Evolutionary conservation across 2,113 vertebrate species (phyloP).

Genomic region (Onychostoma macrolepis): DNA sequence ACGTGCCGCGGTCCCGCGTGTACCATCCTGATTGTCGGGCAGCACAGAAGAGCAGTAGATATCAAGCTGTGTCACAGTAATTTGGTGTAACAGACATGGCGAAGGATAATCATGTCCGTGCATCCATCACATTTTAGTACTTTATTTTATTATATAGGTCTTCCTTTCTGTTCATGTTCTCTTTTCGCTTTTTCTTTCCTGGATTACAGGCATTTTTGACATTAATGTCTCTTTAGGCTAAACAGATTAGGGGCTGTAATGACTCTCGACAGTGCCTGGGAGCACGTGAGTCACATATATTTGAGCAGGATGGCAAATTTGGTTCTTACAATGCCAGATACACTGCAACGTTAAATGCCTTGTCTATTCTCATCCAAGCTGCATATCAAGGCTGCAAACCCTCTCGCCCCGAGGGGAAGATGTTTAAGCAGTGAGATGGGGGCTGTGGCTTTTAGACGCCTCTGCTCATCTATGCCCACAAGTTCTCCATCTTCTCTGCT

Average conservation of each 20-base stretch:
- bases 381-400: constrained; percentile 33
- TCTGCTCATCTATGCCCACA: constrained; percentile 39
- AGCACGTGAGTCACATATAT: constrained; percentile 40
- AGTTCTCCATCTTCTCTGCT: constrained; percentile 29
- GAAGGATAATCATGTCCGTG: neutral
- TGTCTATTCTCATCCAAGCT: constrained; percentile 34
- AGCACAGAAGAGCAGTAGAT: constrained; percentile 11
- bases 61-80: constrained; percentile 29
- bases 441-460: constrained; percentile 55
- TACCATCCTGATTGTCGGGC: constrained; percentile 45
- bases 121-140: constrained; percentile 14
- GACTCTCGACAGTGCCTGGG: constrained; percentile 20
- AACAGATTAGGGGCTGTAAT: constrained; percentile 36
- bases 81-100: neutral
- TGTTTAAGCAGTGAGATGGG: constrained; percentile 54
- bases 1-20: constrained; percentile 51
- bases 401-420: constrained; percentile 55
- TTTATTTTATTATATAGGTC: constrained; percentile 2
- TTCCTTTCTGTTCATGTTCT: neutral
- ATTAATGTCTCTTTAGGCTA: constrained; percentile 34
- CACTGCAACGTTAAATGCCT: constrained; percentile 43
- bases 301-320: constrained; percentile 20
- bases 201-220: constrained; percentile 22
- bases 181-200: neutral
- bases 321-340: neutral